phyloP scores from a whole-genome alignment of 2,888 invertebrate genomes.

The Amorpha juglandis region DNA sequence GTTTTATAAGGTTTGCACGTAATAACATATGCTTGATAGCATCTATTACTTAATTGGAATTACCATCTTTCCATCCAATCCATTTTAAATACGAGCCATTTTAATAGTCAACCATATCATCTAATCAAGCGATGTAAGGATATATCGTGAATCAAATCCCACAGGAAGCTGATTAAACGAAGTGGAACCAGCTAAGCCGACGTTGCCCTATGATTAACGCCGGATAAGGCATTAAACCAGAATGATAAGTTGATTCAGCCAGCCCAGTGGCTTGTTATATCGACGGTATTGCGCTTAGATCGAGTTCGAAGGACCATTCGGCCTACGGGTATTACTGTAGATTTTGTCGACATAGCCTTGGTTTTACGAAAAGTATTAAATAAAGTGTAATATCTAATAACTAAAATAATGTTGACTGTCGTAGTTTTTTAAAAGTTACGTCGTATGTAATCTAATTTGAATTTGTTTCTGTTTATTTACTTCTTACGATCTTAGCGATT shows the following conservation, averaged over 20 bases:
- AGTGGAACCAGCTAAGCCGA: slow-evolving; percentile 24
- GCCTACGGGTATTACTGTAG: not conserved
- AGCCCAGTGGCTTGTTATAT: slow-evolving; percentile 10
- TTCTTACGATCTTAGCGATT: not conserved
- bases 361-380: not conserved
- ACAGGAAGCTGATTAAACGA: slow-evolving; percentile 23
- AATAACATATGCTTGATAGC: no score
- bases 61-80: not conserved
- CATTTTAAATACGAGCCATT: not conserved
- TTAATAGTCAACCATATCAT: not conserved
- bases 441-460: not conserved
- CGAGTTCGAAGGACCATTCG: not conserved
- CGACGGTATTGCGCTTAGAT: not conserved
- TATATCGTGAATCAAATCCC: slow-evolving; percentile 12
- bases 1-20: not conserved
- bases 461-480: not conserved
- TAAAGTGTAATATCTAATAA: no score
- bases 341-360: not conserved
- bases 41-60: not conserved
- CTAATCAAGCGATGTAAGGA: not conserved
- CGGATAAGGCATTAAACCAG: slow-evolving; percentile 24
- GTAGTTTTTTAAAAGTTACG: not conserved
- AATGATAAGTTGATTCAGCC: slow-evolving; percentile 20
- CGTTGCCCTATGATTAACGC: slow-evolving; percentile 21
- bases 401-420: not conserved